These are phyloP conservation scores for Drosophila rhopaloa DNA, from an alignment of 1,140 invertebrate genomes.

Conservation along the genomic window DNA sequence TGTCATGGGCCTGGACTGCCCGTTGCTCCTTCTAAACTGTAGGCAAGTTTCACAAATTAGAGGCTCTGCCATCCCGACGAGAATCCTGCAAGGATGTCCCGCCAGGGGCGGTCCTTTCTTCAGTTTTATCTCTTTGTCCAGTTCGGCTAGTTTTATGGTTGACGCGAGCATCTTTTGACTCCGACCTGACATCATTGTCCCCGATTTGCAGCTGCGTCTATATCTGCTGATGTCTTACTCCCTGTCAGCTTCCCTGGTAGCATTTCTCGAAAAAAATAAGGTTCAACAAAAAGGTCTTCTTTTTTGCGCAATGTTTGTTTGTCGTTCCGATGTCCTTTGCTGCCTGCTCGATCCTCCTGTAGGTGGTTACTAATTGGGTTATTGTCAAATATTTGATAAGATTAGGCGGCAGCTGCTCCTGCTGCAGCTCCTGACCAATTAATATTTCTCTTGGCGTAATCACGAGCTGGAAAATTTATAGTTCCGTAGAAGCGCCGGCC, in stretches of 20 bases:
- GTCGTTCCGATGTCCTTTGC: constrained; percentile 20
- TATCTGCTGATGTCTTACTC: constrained; percentile 66
- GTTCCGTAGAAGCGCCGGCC: constrained; percentile 62
- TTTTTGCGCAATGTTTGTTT: constrained; percentile 73
- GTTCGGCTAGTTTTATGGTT: constrained; percentile 68
- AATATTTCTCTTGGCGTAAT: constrained; percentile 44
- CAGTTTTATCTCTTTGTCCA: constrained; percentile 56
- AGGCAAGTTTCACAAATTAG: constrained; percentile 82
- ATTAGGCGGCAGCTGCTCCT: constrained; percentile 62
- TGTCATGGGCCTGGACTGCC: constrained; percentile 55
- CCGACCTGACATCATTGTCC: constrained; percentile 57
- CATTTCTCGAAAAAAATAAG: constrained; percentile 49
- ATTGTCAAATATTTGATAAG: constrained; percentile 81
- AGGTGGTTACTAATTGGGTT: constrained; percentile 82
- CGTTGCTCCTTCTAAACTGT: constrained; percentile 64
- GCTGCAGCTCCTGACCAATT: constrained; percentile 35
- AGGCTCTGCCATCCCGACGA: constrained; percentile 41
- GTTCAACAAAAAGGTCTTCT: constrained; percentile 25
- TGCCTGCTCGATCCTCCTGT: constrained; percentile 39
- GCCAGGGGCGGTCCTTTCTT: constrained; percentile 57
- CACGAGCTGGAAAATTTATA: constrained; percentile 65
- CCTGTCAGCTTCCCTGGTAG: constrained; percentile 76
- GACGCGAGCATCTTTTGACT: constrained; percentile 67
- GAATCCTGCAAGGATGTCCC: constrained; percentile 39
- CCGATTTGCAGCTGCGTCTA: constrained; percentile 66